phyloP scores from a whole-genome alignment of 2,888 invertebrate species.

The Neuroscelio doddi region DNA sequence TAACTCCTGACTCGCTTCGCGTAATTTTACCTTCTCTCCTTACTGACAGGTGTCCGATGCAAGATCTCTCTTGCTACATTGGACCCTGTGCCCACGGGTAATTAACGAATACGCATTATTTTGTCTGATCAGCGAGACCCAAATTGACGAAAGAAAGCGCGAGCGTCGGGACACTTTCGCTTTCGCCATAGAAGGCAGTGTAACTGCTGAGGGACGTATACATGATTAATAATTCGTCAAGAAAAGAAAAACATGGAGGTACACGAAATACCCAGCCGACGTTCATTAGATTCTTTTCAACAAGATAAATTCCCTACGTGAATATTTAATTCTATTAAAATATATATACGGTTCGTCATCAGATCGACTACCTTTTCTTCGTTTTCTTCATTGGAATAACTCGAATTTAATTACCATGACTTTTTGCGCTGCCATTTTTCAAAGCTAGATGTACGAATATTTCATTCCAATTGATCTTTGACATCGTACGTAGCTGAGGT shows the following conservation, averaged over 20 bases:
- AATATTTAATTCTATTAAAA: background rate
- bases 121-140: background rate
- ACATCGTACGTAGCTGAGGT: too few species aligned
- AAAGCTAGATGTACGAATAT: too few species aligned
- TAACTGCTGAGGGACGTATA: background rate
- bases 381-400: too few species aligned
- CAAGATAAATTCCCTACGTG: background rate
- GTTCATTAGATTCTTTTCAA: too few species aligned
- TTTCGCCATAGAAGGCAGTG: slow-evolving; percentile 2
- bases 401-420: too few species aligned
- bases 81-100: slow-evolving; percentile 4
- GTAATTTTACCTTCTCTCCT: slow-evolving; percentile 54
- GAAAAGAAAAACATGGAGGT: slow-evolving; percentile 2
- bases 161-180: slow-evolving; percentile 1
- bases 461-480: too few species aligned
- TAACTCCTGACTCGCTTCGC: slow-evolving; percentile 55
- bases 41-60: slow-evolving; percentile 54
- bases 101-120: slow-evolving; percentile 11
- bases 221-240: slow-evolving; percentile 8
- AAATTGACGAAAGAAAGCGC: slow-evolving; percentile 13
- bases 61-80: slow-evolving; percentile 24
- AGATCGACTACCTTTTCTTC: background rate
- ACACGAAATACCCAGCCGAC: background rate
- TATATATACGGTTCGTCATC: background rate
- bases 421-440: too few species aligned